Percentiles rank a stretch among this genome's conserved stretches.
These are phyloP conservation scores for Sarcoramphus papa DNA, from an alignment of 2,797 vertebrate species.

Conservation along the genomic window DNA sequence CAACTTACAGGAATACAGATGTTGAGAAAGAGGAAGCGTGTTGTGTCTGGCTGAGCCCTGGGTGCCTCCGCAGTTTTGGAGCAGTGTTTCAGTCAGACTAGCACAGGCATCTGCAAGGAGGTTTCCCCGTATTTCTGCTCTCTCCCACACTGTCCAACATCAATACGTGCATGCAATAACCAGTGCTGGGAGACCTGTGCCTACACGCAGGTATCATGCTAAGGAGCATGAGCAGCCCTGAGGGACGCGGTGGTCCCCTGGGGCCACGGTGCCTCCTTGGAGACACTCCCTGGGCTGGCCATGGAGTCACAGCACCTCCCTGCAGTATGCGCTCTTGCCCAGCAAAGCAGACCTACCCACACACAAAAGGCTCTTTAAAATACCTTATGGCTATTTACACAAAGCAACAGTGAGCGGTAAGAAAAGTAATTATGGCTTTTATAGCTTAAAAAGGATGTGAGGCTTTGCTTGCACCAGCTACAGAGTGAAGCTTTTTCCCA, in stretches of 20 bases:
- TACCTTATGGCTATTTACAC: neutral
- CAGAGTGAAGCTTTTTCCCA: neutral
- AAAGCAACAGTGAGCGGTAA: neutral
- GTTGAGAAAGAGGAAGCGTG: rapidly evolving
- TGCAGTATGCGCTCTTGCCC: neutral
- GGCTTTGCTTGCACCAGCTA: neutral
- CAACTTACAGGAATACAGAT: neutral
- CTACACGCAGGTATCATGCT: neutral
- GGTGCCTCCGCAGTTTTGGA: neutral
- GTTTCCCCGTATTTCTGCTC: neutral
- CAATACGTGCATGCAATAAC: neutral
- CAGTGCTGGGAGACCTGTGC: neutral
- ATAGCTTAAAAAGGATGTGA: neutral
- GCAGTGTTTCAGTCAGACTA: neutral
- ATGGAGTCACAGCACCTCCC: neutral
- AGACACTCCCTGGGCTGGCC: neutral
- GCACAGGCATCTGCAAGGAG: neutral
- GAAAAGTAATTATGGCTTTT: neutral
- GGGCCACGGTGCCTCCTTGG: neutral
- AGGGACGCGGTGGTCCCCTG: neutral
- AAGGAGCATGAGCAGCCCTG: neutral
- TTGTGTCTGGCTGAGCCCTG: neutral
- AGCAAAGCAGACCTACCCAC: neutral
- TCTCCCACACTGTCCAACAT: neutral
- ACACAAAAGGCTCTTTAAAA: neutral